Conservation (phyloP, 2,797 vertebrate genomes). For the Dallia pectoralis region DNA sequence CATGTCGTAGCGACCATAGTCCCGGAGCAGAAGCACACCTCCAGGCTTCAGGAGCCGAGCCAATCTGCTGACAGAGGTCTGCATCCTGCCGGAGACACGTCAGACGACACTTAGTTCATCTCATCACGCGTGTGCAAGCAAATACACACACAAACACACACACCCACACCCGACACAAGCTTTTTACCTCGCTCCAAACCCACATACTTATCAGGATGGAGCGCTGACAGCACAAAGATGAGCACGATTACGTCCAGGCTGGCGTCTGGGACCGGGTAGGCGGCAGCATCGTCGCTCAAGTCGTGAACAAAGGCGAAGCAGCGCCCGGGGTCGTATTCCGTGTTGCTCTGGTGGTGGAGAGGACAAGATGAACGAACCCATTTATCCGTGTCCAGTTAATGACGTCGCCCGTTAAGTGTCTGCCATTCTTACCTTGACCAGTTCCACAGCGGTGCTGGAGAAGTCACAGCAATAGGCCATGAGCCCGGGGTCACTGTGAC, state of each 20-base stretch:
- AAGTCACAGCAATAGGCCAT: conserved; percentile 98
- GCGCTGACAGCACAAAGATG: conserved; percentile 94
- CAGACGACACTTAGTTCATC: neutral
- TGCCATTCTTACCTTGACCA: conserved; percentile 87
- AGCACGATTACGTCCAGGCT: conserved; percentile 89
- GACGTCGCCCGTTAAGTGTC: neutral
- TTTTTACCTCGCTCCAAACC: neutral
- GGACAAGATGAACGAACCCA: conserved; percentile 15
- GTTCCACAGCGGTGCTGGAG: conserved; percentile 87
- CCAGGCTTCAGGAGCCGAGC: conserved; percentile 87
- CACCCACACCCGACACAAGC: neutral
- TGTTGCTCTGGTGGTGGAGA: conserved; percentile 74
- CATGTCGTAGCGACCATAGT: conserved; percentile 96
- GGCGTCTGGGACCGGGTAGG: conserved; percentile 82
- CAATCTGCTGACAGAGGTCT: conserved; percentile 76
- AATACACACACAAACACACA: neutral
- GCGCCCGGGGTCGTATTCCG: conserved; percentile 83
- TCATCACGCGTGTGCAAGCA: no score
- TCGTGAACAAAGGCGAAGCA: conserved; percentile 94
- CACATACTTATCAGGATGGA: conserved; percentile 88
- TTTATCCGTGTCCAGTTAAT: neutral
- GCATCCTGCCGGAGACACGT: conserved; percentile 75
- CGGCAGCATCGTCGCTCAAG: conserved; percentile 78
- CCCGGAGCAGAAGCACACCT: conserved; percentile 89
- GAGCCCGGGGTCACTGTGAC: conserved; percentile 84